These are phyloP conservation scores for Dendrolimus pini DNA, from an alignment of 2,888 invertebrate genomes.

Conservation along the genomic window DNA sequence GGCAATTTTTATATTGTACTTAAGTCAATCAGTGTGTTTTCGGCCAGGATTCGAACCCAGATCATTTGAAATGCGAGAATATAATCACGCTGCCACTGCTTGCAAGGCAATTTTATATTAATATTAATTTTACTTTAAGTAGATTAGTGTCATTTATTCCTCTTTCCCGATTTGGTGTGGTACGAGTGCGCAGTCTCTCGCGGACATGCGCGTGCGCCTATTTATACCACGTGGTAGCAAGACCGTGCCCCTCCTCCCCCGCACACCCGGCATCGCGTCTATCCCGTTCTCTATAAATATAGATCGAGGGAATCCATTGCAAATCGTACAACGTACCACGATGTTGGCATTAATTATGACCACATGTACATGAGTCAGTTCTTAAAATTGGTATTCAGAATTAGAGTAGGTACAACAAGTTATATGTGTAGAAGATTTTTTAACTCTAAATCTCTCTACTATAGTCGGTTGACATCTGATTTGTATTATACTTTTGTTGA, in stretches of 20 bases:
- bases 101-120: background rate
- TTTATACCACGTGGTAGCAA: slow-evolving; percentile 60
- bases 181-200: slow-evolving; percentile 35
- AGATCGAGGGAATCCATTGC: slow-evolving; percentile 61
- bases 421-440: no score
- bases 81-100: background rate
- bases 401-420: no score
- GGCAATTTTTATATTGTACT: no score
- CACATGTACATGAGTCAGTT: slow-evolving; percentile 12
- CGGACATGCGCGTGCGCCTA: slow-evolving; percentile 61
- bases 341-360: slow-evolving; percentile 16
- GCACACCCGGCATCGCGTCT: slow-evolving; percentile 19
- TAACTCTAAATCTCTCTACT: no score
- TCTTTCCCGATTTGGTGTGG: slow-evolving; percentile 68
- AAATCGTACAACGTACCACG: slow-evolving; percentile 28
- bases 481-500: no score
- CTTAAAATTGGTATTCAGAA: background rate
- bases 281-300: slow-evolving; percentile 55
- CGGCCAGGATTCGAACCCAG: no score
- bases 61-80: no score
- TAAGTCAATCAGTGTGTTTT: no score
- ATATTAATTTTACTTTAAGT: background rate
- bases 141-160: slow-evolving; percentile 25
- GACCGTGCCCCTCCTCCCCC: slow-evolving; percentile 21
- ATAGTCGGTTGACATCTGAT: no score